Evolutionary conservation across 2,888 invertebrate genomes (phyloP).

Genomic region (Pachydiplax longipennis): DNA sequence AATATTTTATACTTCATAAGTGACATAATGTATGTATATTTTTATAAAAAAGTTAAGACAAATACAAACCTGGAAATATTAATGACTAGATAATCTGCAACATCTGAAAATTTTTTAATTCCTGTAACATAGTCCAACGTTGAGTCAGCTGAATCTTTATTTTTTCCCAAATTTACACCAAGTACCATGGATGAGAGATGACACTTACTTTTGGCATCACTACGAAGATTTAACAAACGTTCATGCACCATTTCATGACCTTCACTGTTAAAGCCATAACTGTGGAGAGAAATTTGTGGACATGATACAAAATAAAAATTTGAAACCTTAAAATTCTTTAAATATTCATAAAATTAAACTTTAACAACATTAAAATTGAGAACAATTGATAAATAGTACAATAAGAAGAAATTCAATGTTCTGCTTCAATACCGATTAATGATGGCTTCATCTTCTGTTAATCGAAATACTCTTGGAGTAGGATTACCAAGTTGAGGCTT

Average conservation of each 20-base stretch:
- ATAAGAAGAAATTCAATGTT: too few relatives aligned
- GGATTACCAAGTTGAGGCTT: slow-evolving; percentile 91
- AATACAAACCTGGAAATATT: slow-evolving; percentile 81
- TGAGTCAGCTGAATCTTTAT: slow-evolving; percentile 81
- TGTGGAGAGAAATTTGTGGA: slow-evolving; percentile 54
- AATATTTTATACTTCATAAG: too few relatives aligned
- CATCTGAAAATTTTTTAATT: slow-evolving; percentile 77
- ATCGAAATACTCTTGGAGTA: slow-evolving; percentile 90
- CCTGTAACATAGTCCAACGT: slow-evolving; percentile 86
- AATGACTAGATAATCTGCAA: slow-evolving; percentile 95
- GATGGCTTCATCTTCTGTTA: slow-evolving; percentile 84
- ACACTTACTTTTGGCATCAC: slow-evolving; percentile 62
- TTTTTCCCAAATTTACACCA: slow-evolving; percentile 96
- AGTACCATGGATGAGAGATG: slow-evolving; percentile 61
- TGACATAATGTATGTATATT: too few relatives aligned
- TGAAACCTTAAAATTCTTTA: background rate
- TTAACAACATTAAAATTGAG: background rate
- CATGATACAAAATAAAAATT: background rate
- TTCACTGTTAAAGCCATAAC: slow-evolving; percentile 95
- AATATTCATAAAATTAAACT: background rate
- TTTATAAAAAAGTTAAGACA: background rate
- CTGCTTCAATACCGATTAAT: slow-evolving; percentile 79
- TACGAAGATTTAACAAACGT: slow-evolving; percentile 68
- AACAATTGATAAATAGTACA: too few relatives aligned
- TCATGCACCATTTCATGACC: slow-evolving; percentile 81